Evolutionary conservation across 2,113 vertebrate genomes (phyloP).

Genomic region (Phoenicopterus ruber): DNA sequence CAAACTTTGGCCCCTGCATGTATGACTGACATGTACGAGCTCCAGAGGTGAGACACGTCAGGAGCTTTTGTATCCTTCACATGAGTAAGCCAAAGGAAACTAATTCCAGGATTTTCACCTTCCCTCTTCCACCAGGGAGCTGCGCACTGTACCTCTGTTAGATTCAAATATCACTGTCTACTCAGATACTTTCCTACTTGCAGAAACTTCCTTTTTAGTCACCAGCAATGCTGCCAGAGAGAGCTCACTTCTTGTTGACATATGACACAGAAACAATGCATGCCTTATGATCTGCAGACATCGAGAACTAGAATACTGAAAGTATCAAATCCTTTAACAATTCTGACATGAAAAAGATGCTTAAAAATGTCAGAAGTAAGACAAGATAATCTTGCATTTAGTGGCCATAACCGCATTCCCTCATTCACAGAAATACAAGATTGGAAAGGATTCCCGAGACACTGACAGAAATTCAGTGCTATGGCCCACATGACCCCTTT

Average conservation of each 20-base stretch:
- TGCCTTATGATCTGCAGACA: not conserved
- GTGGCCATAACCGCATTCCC: not conserved
- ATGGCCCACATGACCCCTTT: not conserved
- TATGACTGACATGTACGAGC: not conserved
- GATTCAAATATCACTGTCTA: not conserved
- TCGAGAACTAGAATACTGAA: not conserved
- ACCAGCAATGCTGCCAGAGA: not conserved
- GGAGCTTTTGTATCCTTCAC: not conserved
- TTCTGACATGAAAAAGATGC: not conserved
- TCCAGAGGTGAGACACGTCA: not conserved
- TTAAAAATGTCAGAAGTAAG: not conserved
- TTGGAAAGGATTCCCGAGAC: not conserved
- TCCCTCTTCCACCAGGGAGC: not conserved
- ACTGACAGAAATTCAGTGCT: not conserved
- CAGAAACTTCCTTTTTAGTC: not conserved
- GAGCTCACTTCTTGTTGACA: not conserved
- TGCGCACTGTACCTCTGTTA: not conserved
- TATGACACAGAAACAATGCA: not conserved
- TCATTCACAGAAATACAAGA: not conserved
- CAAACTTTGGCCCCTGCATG: not conserved
- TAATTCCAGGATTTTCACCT: not conserved
- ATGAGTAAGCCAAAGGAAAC: not conserved
- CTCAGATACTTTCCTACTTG: not conserved
- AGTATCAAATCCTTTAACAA: not conserved
- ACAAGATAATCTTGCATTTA: not conserved